A percentile compares a stretch with the other conserved stretches of the same genome.
Conservation (phyloP, 1,140 invertebrate genomes). For the Eciton burchellii region DNA sequence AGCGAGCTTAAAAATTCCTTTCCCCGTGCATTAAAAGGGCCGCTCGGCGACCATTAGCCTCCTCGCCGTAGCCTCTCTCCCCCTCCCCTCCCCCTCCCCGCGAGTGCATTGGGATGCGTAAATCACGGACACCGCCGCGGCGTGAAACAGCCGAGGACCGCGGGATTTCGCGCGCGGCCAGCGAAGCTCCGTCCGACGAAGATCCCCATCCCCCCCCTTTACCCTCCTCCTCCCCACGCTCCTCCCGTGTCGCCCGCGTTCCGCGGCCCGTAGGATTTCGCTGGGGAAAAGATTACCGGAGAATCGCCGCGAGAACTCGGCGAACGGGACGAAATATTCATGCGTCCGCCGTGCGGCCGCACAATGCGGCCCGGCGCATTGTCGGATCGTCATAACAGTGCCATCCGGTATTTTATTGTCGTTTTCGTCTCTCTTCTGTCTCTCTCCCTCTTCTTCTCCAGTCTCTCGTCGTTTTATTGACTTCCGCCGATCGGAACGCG, state of each 20-base stretch:
- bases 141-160: conserved; percentile 9
- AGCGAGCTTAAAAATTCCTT: conserved; percentile 56
- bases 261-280: conserved; percentile 22
- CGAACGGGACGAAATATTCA: conserved; percentile 69
- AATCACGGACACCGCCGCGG: neutral
- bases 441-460: conserved; percentile 30
- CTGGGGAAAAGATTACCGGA: conserved; percentile 64
- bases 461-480: conserved; percentile 59
- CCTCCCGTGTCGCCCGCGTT: too few species aligned
- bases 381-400: conserved; percentile 66
- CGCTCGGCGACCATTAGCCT: conserved; percentile 56
- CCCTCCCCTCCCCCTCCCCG: too few species aligned
- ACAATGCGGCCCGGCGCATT: conserved; percentile 65
- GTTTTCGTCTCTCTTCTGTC: too few species aligned
- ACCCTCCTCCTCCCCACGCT: too few species aligned
- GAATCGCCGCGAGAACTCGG: too few species aligned
- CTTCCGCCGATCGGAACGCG: conserved; percentile 62
- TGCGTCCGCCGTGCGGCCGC: conserved; percentile 38
- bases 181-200: conserved; percentile 37
- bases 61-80: conserved; percentile 14
- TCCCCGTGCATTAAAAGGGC: conserved; percentile 32
- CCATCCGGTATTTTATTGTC: conserved; percentile 57
- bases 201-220: conserved; percentile 26
- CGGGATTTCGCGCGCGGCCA: conserved; percentile 10
- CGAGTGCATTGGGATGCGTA: conserved; percentile 13